Evolutionary conservation across 2,113 vertebrate genomes (phyloP).

Genomic region (Callospermophilus lateralis): DNA sequence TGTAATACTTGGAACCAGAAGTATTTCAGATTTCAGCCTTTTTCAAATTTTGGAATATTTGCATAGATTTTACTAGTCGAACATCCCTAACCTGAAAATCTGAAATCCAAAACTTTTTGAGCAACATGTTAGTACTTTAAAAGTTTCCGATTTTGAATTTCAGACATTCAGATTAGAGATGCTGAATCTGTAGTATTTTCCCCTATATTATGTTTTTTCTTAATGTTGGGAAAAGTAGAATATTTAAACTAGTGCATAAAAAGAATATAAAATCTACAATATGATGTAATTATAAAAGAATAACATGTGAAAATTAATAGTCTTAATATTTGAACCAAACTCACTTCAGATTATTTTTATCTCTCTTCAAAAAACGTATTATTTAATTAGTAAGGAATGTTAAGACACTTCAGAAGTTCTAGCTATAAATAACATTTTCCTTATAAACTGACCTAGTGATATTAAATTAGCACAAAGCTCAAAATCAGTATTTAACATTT

Average conservation of each 20-base stretch:
- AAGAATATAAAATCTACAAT: constrained; percentile 29
- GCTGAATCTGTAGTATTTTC: not conserved
- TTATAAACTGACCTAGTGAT: constrained; percentile 89
- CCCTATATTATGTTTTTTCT: not conserved
- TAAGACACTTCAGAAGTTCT: constrained; percentile 79
- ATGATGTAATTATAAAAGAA: not conserved
- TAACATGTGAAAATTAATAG: constrained; percentile 58
- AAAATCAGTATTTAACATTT: constrained; percentile 94
- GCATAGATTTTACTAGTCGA: not conserved
- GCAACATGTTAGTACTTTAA: not conserved
- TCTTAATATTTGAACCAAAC: constrained; percentile 74
- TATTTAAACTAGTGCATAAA: not conserved
- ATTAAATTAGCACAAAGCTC: constrained; percentile 90
- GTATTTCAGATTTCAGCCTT: not conserved
- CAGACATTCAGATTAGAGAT: not conserved
- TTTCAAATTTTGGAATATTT: not conserved
- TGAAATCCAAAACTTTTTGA: not conserved
- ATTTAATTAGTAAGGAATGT: constrained; percentile 83
- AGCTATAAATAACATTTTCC: constrained; percentile 83
- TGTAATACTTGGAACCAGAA: not conserved
- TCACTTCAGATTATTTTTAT: constrained; percentile 78
- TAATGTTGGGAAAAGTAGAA: not conserved
- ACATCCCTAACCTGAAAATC: not conserved
- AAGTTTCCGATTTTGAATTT: not conserved
- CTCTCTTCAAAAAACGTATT: constrained; percentile 63